These are phyloP conservation scores for Gordius sp. DNA, from an alignment of 2,888 invertebrate genomes.

Conservation along the genomic window DNA sequence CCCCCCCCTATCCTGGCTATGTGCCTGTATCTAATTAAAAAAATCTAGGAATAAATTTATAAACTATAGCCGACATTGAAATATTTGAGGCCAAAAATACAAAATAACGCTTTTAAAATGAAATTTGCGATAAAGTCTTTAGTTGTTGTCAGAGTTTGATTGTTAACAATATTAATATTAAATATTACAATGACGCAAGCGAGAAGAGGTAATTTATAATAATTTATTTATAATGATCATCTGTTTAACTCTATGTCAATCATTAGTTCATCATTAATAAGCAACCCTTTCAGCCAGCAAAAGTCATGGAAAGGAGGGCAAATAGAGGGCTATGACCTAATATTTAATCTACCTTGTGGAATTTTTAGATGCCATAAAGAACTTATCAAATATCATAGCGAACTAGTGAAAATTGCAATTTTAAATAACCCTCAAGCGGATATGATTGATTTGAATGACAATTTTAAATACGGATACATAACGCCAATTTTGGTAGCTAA, in stretches of 20 bases:
- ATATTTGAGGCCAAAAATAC: too few relatives aligned
- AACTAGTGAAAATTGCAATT: neutral
- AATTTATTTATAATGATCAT: too few relatives aligned
- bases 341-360: neutral
- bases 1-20: neutral
- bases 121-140: too few relatives aligned
- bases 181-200: too few relatives aligned
- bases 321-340: neutral
- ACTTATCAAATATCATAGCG: neutral
- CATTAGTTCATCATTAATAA: too few relatives aligned
- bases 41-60: neutral
- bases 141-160: too few relatives aligned
- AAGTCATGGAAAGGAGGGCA: neutral
- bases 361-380: neutral
- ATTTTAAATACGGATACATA: neutral
- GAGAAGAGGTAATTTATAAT: too few relatives aligned
- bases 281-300: too few relatives aligned
- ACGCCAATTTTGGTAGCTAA: neutral
- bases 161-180: neutral
- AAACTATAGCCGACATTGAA: too few relatives aligned
- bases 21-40: neutral
- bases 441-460: neutral
- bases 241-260: too few relatives aligned
- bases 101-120: too few relatives aligned
- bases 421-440: neutral